phyloP scores from a whole-genome alignment of 1,140 invertebrate species.

The Microplitis mediator region DNA sequence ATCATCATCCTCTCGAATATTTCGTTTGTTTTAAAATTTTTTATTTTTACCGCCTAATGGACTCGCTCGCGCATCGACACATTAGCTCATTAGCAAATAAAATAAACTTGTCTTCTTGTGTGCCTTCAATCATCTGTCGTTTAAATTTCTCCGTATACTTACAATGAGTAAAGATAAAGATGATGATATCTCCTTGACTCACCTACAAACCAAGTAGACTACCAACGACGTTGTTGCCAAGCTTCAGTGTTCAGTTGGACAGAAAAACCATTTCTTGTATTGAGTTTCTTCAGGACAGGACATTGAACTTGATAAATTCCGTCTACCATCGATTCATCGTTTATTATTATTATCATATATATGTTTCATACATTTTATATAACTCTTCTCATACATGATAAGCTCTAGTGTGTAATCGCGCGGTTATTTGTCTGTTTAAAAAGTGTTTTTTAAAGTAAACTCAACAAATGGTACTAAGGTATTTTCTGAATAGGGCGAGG shows the following conservation, averaged over 20 bases:
- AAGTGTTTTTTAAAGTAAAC: too few relatives aligned
- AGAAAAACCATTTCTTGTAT: neutral
- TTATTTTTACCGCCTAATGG: conserved; percentile 1
- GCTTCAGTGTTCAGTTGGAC: neutral
- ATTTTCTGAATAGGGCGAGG: conserved; percentile 14
- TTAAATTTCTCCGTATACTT: neutral
- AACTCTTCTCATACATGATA: too few relatives aligned
- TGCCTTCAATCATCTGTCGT: conserved; percentile 2
- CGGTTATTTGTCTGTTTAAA: too few relatives aligned
- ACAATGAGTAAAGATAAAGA: neutral
- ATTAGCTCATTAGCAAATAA: conserved; percentile 6
- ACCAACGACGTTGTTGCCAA: neutral
- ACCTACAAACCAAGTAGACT: neutral
- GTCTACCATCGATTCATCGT: too few relatives aligned
- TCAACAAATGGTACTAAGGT: neutral
- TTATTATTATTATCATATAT: neutral
- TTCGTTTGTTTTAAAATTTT: neutral
- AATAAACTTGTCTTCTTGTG: conserved; percentile 9
- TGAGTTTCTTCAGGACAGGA: neutral
- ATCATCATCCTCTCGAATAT: neutral
- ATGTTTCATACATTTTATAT: too few relatives aligned
- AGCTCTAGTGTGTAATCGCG: too few relatives aligned
- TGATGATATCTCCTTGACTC: conserved; percentile 5
- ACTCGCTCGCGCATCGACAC: neutral
- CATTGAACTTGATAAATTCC: too few relatives aligned